Percentiles rank a stretch among this genome's conserved stretches.
Evolutionary conservation across 2,113 vertebrate species (phyloP).

Genomic region (Centropus unirufus): DNA sequence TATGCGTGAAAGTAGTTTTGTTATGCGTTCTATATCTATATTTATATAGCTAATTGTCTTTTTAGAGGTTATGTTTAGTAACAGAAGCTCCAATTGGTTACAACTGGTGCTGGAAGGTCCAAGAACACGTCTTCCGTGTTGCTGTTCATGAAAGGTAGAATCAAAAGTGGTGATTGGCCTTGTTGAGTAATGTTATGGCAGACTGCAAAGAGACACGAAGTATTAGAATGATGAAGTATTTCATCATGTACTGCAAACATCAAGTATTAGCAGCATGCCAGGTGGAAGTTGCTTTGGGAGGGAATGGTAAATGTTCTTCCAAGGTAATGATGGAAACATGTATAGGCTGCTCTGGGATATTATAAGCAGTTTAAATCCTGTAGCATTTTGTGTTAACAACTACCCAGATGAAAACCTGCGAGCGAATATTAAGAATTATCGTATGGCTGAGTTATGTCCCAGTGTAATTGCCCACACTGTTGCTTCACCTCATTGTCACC

Average conservation of each 20-base stretch:
- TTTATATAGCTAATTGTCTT: neutral
- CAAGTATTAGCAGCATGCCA: neutral
- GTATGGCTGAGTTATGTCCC: neutral
- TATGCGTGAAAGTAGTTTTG: neutral
- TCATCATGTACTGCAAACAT: neutral
- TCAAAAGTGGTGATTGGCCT: neutral
- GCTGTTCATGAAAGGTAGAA: neutral
- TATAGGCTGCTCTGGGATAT: neutral
- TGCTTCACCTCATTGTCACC: neutral
- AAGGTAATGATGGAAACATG: neutral
- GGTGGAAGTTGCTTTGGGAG: neutral
- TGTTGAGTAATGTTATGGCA: neutral
- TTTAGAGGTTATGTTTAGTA: neutral
- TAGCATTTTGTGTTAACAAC: neutral
- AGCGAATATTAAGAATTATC: neutral
- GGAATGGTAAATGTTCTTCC: neutral
- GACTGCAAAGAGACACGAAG: neutral
- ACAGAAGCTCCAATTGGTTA: neutral
- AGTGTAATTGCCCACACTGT: neutral
- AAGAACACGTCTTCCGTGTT: neutral
- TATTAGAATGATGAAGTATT: neutral
- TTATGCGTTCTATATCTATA: neutral
- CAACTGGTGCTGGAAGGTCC: neutral
- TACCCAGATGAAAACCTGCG: neutral
- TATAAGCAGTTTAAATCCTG: neutral